Base-by-base conservation (phyloP, 2,113 vertebrate genomes). In the Syngnathus typhle region DNA sequence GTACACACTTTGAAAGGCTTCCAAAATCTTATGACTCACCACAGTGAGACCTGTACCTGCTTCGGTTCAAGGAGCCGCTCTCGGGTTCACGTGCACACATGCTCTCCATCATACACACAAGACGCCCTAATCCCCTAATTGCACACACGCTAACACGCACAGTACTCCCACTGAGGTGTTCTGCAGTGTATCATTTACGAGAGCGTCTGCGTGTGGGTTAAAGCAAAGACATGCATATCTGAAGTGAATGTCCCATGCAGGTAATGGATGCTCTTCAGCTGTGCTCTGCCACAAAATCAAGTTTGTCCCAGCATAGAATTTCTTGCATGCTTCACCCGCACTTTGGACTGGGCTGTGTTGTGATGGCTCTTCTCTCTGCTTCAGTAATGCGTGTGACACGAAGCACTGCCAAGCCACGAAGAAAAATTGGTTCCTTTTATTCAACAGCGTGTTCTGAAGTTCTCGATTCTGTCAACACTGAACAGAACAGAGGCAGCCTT, bases 361-460 rank as follows among this genome's bases (percentile, higher is more conserved):
- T 77, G 83, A 85, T 77, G 76, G 77, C 60, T 75, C 78, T 82
- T 60, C 76, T 80, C 38, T 68, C 80, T 65, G 72, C 70, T 69
- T 71, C 47, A 51, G 73, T 83, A 84, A 87, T 84, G 76, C 72
- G 68, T 81, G 74, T 82, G 87, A 87, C 84, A 83, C 39, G 37
- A 63, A 4, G 2, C 84, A 83, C 38, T 37, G 63, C 9, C 2
- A 60, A 11, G 38, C 65, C 74, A 55, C 13, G 65, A 67, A 72
- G 47, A 65, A 68, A 70, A 69, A 61, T 61, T 38, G 60, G 64
- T 70, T 67, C 70, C 64, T 67, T 84, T 78, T 68, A 71, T 72
- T 79, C 68, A 63, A 49, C 54, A 47, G 39, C 8, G 21, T 67
- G 78, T 71, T 83, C 74, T 80, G 67, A 79, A 76, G 82, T 80